phyloP scores from a whole-genome alignment of 2,113 vertebrate genomes.

The Semnornis frantzii region DNA sequence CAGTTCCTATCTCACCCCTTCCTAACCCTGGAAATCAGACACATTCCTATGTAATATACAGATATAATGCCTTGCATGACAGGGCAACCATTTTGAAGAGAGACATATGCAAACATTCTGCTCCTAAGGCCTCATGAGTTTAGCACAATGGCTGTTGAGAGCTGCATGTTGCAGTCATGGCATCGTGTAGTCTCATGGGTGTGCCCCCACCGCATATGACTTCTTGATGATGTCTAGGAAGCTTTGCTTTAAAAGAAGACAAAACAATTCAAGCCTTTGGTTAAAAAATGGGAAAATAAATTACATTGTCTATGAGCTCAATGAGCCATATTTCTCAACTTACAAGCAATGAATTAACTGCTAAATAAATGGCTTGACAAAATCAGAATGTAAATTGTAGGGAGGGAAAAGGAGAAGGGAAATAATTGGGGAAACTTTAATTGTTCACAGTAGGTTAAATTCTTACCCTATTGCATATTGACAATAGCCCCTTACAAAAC shows the following conservation, averaged over 20 bases:
- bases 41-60: not conserved
- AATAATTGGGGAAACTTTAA: conserved; percentile 28
- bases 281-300: conserved; percentile 38
- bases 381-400: conserved; percentile 25
- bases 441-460: conserved; percentile 29
- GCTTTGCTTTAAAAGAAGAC: not conserved
- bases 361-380: conserved; percentile 38
- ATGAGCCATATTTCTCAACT: conserved; percentile 40
- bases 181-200: not conserved
- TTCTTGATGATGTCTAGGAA: not conserved
- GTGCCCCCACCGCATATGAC: not conserved
- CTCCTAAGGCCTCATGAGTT: not conserved
- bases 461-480: not conserved
- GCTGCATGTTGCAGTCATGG: not conserved
- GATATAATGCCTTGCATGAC: not conserved
- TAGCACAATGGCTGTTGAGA: not conserved
- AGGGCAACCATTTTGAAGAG: not conserved
- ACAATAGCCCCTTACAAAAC: conserved; percentile 33
- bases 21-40: not conserved
- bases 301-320: not conserved
- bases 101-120: not conserved
- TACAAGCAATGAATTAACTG: conserved; percentile 29
- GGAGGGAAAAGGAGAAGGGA: not conserved
- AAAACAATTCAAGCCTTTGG: not conserved
- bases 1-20: not conserved